Evolutionary conservation across 2,113 vertebrate species (phyloP).

Genomic region (Furnarius figulus): DNA sequence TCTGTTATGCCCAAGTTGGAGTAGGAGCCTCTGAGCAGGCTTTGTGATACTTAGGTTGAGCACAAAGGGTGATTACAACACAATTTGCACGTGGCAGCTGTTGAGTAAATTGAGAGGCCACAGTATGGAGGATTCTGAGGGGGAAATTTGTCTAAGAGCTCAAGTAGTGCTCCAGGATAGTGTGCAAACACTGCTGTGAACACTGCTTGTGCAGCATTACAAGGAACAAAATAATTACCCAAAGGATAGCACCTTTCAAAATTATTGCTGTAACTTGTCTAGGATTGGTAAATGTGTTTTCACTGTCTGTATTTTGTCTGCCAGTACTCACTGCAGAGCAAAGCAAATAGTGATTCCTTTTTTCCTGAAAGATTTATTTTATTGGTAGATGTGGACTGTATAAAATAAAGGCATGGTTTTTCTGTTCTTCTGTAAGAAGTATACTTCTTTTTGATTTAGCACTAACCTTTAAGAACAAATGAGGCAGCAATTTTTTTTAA

Average conservation of each 20-base stretch:
- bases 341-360: neutral
- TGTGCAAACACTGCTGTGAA: neutral
- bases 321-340: neutral
- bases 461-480: neutral
- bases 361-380: neutral
- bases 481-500: neutral
- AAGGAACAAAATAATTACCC: neutral
- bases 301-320: neutral
- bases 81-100: neutral
- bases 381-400: neutral
- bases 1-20: neutral
- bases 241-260: neutral
- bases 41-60: neutral
- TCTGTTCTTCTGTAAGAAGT: neutral
- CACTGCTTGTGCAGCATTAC: neutral
- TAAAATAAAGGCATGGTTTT: neutral
- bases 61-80: neutral
- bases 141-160: neutral
- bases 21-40: neutral
- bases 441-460: neutral
- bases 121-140: neutral
- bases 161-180: neutral
- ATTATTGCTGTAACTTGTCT: neutral
- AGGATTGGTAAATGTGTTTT: neutral
- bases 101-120: neutral